A percentile compares a stretch with the other conserved stretches of the same genome.
Evolutionary conservation across 2,888 invertebrate species (phyloP).

Genomic region (Morpho helenor): DNA sequence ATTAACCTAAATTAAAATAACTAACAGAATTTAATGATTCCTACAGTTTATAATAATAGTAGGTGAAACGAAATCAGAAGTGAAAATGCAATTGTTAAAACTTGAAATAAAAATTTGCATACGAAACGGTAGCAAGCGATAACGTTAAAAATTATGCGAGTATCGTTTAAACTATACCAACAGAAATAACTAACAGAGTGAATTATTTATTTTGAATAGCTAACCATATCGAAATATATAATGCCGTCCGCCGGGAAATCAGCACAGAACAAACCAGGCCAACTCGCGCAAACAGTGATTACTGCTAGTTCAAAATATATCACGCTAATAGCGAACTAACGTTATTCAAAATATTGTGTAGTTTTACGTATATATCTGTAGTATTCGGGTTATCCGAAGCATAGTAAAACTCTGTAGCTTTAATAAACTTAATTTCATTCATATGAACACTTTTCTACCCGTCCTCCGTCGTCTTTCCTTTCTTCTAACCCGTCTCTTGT

Average conservation of each 20-base stretch:
- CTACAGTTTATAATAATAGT: too few species aligned
- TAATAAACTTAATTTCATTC: too few species aligned
- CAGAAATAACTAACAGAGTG: conserved; percentile 9
- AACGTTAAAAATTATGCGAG: conserved; percentile 8
- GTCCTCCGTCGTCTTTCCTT: too few species aligned
- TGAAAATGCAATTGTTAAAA: not conserved
- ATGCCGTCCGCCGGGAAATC: conserved; percentile 19
- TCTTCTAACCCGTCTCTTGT: too few species aligned
- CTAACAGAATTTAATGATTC: too few species aligned
- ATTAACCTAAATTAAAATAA: too few species aligned
- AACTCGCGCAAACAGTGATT: conserved; percentile 12
- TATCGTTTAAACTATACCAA: conserved; percentile 9
- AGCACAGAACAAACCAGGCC: conserved; percentile 9
- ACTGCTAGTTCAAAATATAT: conserved; percentile 7
- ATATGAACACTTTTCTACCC: too few species aligned
- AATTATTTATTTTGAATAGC: conserved; percentile 16
- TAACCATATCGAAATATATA: conserved; percentile 17
- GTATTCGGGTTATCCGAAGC: too few species aligned
- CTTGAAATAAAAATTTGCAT: conserved; percentile 6
- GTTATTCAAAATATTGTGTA: conserved; percentile 1
- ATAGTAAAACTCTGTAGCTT: not conserved
- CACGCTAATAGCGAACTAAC: conserved; percentile 5
- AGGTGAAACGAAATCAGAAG: not conserved
- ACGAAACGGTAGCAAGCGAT: conserved; percentile 4
- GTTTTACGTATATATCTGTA: not conserved